Conservation (phyloP, 1,140 invertebrate species). For the Archegozetes longisetosus region DNA sequence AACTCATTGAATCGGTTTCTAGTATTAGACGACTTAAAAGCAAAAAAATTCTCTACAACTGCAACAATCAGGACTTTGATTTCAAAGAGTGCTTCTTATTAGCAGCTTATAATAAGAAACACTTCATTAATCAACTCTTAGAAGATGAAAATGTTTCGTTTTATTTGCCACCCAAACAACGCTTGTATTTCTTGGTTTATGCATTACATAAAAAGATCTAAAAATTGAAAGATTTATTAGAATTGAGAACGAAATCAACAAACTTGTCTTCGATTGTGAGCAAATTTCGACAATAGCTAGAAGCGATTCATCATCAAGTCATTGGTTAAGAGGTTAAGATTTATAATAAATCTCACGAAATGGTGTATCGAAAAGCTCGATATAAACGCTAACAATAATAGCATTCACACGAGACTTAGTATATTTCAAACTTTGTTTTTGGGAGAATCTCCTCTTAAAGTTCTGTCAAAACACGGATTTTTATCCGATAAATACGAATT, state of each 20-base stretch:
- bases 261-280: constrained; percentile 1
- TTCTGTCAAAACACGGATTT: constrained; percentile 5
- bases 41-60: not conserved
- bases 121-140: not conserved
- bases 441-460: constrained; percentile 4
- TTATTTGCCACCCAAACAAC: not conserved
- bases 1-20: not conserved
- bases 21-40: not conserved
- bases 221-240: not conserved
- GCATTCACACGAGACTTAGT: not conserved
- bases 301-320: no score
- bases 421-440: not conserved
- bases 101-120: constrained; percentile 2
- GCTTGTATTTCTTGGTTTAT: not conserved
- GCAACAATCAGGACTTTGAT: not conserved
- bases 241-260: not conserved
- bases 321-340: no score
- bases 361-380: constrained; percentile 1
- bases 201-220: not conserved
- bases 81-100: constrained; percentile 8
- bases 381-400: not conserved
- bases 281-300: no score
- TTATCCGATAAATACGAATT: not conserved
- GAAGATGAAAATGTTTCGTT: no score
- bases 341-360: constrained; percentile 1